Conservation (phyloP, 2,888 invertebrate genomes). For the Torymus aiolomorphi region DNA sequence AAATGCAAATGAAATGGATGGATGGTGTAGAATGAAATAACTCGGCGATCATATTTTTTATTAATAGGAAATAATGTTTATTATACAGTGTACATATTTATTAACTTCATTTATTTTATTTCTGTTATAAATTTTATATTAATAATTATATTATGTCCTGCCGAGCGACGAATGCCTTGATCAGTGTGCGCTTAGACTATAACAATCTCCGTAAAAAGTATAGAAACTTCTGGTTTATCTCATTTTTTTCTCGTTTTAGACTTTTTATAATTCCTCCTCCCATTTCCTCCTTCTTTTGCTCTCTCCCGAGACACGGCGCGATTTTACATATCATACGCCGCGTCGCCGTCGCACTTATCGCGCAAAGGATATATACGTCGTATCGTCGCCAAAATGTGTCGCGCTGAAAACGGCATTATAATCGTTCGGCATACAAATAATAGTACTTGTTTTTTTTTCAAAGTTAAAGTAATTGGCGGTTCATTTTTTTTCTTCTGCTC, state of each 20-base stretch:
- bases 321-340: too few species aligned
- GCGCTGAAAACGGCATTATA: conserved; percentile 74
- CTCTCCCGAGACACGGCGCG: too few species aligned
- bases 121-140: conserved; percentile 76
- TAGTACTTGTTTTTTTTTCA: conserved; percentile 69
- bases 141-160: conserved; percentile 75
- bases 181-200: conserved; percentile 75
- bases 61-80: conserved; percentile 76
- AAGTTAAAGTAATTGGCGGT: conserved; percentile 75
- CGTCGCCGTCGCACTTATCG: conserved; percentile 62
- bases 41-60: conserved; percentile 61
- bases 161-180: conserved; percentile 75
- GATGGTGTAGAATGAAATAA: neutral
- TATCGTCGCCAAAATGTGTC: conserved; percentile 72
- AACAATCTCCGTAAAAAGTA: conserved; percentile 76
- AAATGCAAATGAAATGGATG: too few species aligned
- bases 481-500: conserved; percentile 62
- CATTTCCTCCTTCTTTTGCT: conserved; percentile 55
- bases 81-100: conserved; percentile 76
- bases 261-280: conserved; percentile 35
- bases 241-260: conserved; percentile 58
- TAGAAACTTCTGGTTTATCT: conserved; percentile 72
- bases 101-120: conserved; percentile 76
- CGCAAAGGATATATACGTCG: conserved; percentile 64
- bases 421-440: conserved; percentile 76